Evolutionary conservation across 2,797 vertebrate species (phyloP).

Genomic region (Sitta carolinensis): DNA sequence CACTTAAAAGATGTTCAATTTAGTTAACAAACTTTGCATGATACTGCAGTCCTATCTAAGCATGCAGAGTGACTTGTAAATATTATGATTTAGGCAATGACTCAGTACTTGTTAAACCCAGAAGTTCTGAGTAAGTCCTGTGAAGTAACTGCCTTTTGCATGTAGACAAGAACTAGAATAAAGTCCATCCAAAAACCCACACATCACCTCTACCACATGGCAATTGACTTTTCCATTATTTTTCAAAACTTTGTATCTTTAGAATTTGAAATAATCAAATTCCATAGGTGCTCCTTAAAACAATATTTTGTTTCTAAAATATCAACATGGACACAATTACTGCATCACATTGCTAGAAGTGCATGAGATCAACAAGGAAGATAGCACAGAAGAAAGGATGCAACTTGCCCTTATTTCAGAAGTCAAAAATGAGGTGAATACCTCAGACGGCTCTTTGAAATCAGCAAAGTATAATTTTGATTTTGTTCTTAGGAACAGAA

Average conservation of each 20-base stretch:
- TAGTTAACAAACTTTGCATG: neutral
- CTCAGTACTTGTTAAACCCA: neutral
- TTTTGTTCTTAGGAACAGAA: neutral
- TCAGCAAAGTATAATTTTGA: neutral
- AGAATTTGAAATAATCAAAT: neutral
- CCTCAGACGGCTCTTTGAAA: neutral
- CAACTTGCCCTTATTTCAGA: neutral
- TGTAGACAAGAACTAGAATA: neutral
- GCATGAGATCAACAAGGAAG: neutral
- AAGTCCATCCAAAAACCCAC: neutral
- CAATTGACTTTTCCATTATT: neutral
- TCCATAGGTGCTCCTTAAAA: neutral
- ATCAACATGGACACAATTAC: neutral
- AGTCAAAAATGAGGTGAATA: neutral
- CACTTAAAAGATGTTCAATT: neutral
- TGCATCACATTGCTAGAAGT: neutral
- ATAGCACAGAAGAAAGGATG: neutral
- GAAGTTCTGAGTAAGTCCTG: neutral
- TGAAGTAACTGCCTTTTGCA: neutral
- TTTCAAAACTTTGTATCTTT: neutral
- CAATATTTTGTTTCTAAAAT: neutral
- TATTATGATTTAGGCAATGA: neutral
- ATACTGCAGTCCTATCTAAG: neutral
- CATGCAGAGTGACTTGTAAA: neutral
- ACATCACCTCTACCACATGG: rapidly evolving